Base-by-base conservation (phyloP, 1,140 invertebrate genomes). In the Drosophila erecta region DNA sequence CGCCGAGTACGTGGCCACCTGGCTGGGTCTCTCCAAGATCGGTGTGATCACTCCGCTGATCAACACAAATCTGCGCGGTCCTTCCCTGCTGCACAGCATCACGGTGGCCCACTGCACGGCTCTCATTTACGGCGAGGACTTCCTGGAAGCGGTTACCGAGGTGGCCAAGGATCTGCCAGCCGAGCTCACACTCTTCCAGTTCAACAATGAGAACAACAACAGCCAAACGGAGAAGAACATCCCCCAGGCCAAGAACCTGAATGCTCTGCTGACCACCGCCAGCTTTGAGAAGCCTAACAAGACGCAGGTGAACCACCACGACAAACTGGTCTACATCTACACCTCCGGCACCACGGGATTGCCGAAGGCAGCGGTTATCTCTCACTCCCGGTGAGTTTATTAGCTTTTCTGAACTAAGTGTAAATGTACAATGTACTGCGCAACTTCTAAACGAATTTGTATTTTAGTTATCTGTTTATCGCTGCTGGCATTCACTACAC, bases 271-370 rank as follows among this genome's bases (percentile, higher is more conserved):
- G 1, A 66, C 61, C 0, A 55, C 83, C 1, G 89, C 84, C 8
- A 87, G 84, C 38, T 55, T 24, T 6, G 66, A 70, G 43, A 84
- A 84, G 12, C 85, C 84, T 3, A 71, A 70, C 56, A 85, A 90
- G 33, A 43, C 72, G 11, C 56, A 84, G 44, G 73, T 90, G 0
- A 73, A 62, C 11, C 90, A 91, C 66, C 93, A 93, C 41, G 95
- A 95, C 64, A 95, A 94, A 74, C 90, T 96, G 10, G 79, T 96
- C 15, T 98, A 97, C 84, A 97, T 98, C 81, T 98, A 97, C 89
- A 98, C 97, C 1, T 97, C 96, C 50, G 97, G 97, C 30, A 98
- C 97, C 0, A 98, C 97, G 17, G 97, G 97, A 12, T 87, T 98
- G 47, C 97, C 97, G 0, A 98, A 98, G 93, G 97, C 97, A 38